These are phyloP conservation scores for Acromyrmex echinatior DNA, from an alignment of 1,140 invertebrate species.

Conservation along the genomic window DNA sequence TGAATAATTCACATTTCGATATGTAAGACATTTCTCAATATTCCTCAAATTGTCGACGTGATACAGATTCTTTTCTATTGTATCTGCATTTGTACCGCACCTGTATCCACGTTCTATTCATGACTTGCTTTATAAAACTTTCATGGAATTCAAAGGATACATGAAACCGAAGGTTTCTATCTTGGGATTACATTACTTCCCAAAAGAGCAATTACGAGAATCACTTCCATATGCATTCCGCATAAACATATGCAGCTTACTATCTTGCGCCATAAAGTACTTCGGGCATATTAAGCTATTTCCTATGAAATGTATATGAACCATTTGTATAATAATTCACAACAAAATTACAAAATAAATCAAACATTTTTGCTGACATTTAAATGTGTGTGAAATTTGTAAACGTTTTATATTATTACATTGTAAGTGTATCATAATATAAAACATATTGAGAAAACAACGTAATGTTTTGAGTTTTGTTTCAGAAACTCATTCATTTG, in stretches of 20 bases:
- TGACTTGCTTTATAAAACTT: conserved; percentile 54
- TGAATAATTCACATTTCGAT: conserved; percentile 43
- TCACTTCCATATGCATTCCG: conserved; percentile 46
- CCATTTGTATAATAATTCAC: neutral
- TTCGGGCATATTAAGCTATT: conserved; percentile 16
- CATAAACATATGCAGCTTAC: conserved; percentile 44
- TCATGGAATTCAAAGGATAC: conserved; percentile 33
- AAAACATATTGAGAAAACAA: neutral
- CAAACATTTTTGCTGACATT: conserved; percentile 2
- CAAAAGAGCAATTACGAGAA: conserved; percentile 54
- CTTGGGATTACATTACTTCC: conserved; percentile 37
- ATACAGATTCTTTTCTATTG: conserved; percentile 47
- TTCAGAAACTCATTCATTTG: conserved; percentile 2
- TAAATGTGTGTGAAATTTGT: neutral
- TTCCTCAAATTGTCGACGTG: conserved; percentile 38
- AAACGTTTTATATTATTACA: neutral
- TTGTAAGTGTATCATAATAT: neutral
- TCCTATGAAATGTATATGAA: conserved; percentile 15
- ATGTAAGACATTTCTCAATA: conserved; percentile 21
- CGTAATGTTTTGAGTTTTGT: neutral
- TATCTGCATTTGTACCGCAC: conserved; percentile 6
- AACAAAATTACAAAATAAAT: neutral
- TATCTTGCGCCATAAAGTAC: conserved; percentile 14
- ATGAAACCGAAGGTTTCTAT: conserved; percentile 18
- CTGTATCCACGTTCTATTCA: neutral